These are phyloP conservation scores for Ceratosolen solmsi DNA, from an alignment of 1,140 invertebrate species.

Conservation along the genomic window DNA sequence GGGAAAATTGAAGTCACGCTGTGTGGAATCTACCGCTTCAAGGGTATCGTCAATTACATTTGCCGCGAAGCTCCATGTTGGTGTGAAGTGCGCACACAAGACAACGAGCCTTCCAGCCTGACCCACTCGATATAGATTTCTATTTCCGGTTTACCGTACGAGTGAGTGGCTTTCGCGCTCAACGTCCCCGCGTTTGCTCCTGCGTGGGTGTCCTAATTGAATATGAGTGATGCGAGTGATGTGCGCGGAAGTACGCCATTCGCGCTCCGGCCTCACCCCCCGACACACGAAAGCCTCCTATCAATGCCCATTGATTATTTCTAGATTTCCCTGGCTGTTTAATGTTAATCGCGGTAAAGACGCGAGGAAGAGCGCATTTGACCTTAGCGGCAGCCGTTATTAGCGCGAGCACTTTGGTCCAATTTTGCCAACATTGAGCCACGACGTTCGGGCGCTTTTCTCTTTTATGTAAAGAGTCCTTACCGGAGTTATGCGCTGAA, in stretches of 20 bases:
- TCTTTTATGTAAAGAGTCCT: too few relatives aligned
- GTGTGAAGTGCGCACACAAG: background rate
- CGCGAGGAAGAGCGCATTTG: too few relatives aligned
- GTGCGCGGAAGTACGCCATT: background rate
- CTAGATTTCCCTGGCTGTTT: background rate
- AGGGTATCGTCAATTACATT: background rate
- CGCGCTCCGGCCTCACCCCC: too few relatives aligned
- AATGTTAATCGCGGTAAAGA: background rate
- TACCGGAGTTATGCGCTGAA: too few relatives aligned
- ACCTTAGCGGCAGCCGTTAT: too few relatives aligned
- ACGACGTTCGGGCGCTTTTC: too few relatives aligned
- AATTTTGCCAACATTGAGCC: too few relatives aligned
- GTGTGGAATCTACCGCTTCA: background rate
- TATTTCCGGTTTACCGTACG: slow-evolving; percentile 53
- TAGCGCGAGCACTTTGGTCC: too few relatives aligned
- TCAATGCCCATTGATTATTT: background rate
- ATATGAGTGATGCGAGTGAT: slow-evolving; percentile 34
- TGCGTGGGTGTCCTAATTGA: slow-evolving; percentile 40
- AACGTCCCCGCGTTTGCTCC: background rate
- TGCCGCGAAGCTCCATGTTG: background rate
- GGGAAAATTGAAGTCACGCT: too few relatives aligned
- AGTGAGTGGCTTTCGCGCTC: background rate
- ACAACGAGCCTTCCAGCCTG: background rate
- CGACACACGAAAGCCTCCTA: background rate
- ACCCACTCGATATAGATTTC: slow-evolving; percentile 54